Base-by-base conservation (phyloP, 2,113 vertebrate genomes). In the Xiphophorus couchianus region DNA sequence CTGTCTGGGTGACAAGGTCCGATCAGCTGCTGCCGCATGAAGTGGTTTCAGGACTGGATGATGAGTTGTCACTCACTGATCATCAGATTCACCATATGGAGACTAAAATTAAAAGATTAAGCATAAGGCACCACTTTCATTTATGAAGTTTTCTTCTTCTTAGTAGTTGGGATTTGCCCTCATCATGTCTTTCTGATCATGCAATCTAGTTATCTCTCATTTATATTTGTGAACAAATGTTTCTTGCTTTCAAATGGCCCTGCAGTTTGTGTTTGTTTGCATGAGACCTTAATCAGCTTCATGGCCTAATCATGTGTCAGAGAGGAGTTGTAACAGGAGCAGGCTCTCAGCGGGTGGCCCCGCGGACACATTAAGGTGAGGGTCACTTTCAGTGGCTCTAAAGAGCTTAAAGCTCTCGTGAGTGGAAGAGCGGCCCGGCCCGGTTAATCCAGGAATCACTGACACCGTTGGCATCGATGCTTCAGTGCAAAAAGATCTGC, bases 381-480 rank as follows among this genome's bases (percentile, higher is more conserved):
- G 73, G 74, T 78, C 78, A 78, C 44, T 73, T 7, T 71, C 69
- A 51, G 70, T 60, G 58, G 65, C 69, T 83, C 81, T 72, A 85
- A 80, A 39, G 51, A 72, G 29, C 66, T 84, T 86, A 84, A 44
- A 76, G 44, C 63, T 81, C 14, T 28, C 4, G 22, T 68, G 48
- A 64, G 80, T 74, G 70, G 74, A 89, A 74, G 30, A 51, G 31
- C 76, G 67, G 77, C 77, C 42, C 76, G 67, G 77, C 77, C 42
- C 62, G 25, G 71, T 42, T 89, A 85, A 89, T 86, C 85, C 73
- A 70, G 69, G 68, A 83, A 62, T 73, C 84, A 77, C 71, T 25
- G 62, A 81, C 74, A 78, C 58, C 42, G 8, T 27, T 80, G 54
- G 62, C 74, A 69, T 66, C 22, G 3, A 31, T 75, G 33, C 61